Conservation (phyloP, 2,797 vertebrate genomes). For the Steatocranus sp. region DNA sequence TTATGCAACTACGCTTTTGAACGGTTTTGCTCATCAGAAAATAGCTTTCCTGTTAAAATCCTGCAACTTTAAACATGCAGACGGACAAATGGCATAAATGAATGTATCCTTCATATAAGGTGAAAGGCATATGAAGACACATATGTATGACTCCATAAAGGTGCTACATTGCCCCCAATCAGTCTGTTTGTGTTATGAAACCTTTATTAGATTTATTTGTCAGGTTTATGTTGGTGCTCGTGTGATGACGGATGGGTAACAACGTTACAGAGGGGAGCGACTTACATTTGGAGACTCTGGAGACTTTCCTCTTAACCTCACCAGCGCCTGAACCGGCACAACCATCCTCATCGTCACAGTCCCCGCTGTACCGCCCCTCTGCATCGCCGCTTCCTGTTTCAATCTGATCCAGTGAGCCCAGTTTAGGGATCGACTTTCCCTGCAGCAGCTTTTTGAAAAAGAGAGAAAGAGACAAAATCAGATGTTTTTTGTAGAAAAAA, state of each 20-base stretch:
- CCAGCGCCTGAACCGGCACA: conserved; percentile 82
- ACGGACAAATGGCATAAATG: not conserved
- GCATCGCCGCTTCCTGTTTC: conserved; percentile 79
- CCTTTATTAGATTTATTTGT: not conserved
- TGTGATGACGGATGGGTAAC: not conserved
- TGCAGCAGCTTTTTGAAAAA: conserved; percentile 76
- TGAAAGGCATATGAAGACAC: not conserved
- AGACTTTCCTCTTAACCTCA: conserved; percentile 66
- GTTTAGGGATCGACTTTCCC: conserved; percentile 79
- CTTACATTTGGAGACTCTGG: conserved; percentile 77
- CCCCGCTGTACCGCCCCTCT: conserved; percentile 78
- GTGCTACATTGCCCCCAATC: not conserved
- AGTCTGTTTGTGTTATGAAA: not conserved
- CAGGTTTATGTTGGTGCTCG: not conserved
- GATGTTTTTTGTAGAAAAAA: not conserved
- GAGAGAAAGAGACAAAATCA: not conserved
- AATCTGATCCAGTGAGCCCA: conserved; percentile 77
- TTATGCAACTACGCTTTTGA: not conserved
- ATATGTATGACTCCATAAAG: not conserved
- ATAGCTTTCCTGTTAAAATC: not conserved
- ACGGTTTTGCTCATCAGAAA: conserved; percentile 1
- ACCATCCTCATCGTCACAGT: conserved; percentile 89
- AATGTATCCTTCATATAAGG: not conserved
- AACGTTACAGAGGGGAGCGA: conserved; percentile 14
- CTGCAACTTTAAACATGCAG: not conserved